Conservation (phyloP, 1,140 invertebrate genomes). For the Cecropterus lyciades region DNA sequence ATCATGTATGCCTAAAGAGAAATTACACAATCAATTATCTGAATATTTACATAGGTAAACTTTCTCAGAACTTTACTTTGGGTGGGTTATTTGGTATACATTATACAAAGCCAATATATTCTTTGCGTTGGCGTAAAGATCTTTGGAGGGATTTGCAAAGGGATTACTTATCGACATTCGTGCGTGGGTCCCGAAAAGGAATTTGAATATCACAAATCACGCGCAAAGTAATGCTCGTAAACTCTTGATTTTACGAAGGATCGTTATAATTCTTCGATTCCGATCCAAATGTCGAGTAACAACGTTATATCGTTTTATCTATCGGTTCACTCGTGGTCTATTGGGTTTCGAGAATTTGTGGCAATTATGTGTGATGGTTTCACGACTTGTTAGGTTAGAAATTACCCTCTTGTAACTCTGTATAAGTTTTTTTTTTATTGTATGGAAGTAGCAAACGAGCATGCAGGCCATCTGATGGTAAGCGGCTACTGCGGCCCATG, state of each 20-base stretch:
- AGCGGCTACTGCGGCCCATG: too few species aligned
- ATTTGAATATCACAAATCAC: conserved; percentile 33
- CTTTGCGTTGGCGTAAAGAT: conserved; percentile 11
- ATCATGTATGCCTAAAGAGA: too few species aligned
- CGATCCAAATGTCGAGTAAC: conserved; percentile 9
- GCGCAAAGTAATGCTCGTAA: conserved; percentile 17
- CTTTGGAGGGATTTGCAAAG: conserved; percentile 11
- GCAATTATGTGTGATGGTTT: too few species aligned
- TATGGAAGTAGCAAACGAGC: too few species aligned
- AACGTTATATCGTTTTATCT: conserved; percentile 4
- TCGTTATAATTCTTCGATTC: conserved; percentile 25
- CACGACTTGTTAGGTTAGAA: too few species aligned
- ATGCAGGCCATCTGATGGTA: too few species aligned
- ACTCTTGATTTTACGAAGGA: conserved; percentile 5
- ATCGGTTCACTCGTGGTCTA: too few species aligned
- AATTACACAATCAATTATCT: too few species aligned
- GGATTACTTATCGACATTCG: conserved; percentile 10
- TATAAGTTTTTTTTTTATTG: too few species aligned
- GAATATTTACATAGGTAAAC: background rate
- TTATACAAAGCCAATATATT: conserved; percentile 9
- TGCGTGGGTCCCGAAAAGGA: conserved; percentile 15
- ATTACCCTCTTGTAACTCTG: too few species aligned
- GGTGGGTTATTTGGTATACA: background rate
- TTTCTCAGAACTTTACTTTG: too few species aligned
- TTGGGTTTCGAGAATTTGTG: too few species aligned